phyloP scores from a whole-genome alignment of 1,140 invertebrate genomes.

The Panulirus ornatus region DNA sequence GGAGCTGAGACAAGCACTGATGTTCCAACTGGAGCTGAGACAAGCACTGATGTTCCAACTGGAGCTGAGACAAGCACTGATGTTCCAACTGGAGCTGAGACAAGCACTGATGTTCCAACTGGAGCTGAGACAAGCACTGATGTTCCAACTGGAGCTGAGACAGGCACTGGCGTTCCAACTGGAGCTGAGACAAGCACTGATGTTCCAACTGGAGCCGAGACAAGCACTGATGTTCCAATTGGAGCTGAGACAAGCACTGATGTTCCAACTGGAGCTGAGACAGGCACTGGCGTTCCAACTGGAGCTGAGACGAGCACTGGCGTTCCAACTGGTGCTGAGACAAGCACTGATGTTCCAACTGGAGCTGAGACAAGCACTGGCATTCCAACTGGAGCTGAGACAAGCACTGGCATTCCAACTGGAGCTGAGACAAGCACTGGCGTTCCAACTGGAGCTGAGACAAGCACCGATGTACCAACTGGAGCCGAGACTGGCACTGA shows the following conservation, averaged over 20 bases:
- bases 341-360: not conserved
- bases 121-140: not conserved
- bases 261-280: not conserved
- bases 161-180: not conserved
- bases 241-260: not conserved
- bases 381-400: not conserved
- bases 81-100: not conserved
- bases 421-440: slow-evolving; percentile 18
- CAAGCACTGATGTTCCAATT: not conserved
- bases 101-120: not conserved
- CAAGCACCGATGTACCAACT: slow-evolving; percentile 37
- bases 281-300: not conserved
- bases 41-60: not conserved
- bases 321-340: not conserved
- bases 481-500: slow-evolving; percentile 10
- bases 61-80: not conserved
- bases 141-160: not conserved
- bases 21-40: not conserved
- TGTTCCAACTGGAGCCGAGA: not conserved
- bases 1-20: not conserved
- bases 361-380: slow-evolving; percentile 9
- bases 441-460: not conserved
- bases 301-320: not conserved
- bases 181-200: not conserved
- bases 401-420: slow-evolving; percentile 15